These are phyloP conservation scores for Drosophila simulans DNA, from an alignment of 1,140 invertebrate species.

Conservation along the genomic window DNA sequence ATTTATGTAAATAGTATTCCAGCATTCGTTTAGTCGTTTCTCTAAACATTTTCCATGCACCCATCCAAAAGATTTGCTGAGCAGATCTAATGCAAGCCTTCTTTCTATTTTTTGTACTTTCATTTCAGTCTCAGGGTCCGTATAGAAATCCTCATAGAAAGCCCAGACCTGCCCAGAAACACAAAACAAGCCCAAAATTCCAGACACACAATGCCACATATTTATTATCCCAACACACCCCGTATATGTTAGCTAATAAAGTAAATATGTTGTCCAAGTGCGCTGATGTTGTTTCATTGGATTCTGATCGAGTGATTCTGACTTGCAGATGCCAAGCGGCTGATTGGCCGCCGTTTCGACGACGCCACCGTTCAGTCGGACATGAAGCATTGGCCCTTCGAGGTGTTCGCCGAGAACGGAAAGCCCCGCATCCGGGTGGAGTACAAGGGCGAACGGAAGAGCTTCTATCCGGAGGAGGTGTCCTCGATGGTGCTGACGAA, in stretches of 20 bases:
- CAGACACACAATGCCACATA: constrained; percentile 21
- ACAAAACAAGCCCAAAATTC: constrained; percentile 23
- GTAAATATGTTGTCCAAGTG: constrained; percentile 42
- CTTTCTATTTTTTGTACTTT: constrained; percentile 70
- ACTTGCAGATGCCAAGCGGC: constrained; percentile 95
- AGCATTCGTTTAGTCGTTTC: constrained; percentile 1
- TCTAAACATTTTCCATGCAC: constrained; percentile 3
- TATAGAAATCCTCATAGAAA: constrained; percentile 55
- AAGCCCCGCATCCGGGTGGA: constrained; percentile 95
- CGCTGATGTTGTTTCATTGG: constrained; percentile 36
- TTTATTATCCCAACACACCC: constrained; percentile 1
- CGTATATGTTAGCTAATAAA: constrained; percentile 54
- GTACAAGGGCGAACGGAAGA: constrained; percentile 95
- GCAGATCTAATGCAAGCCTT: constrained; percentile 59
- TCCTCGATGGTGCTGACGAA: constrained; percentile 96
- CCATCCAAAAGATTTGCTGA: constrained; percentile 21
- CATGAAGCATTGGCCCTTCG: constrained; percentile 99
- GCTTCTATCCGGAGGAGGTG: constrained; percentile 96
- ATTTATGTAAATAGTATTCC: not conserved
- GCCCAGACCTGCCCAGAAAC: constrained; percentile 45
- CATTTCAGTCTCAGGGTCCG: constrained; percentile 75
- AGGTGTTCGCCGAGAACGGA: constrained; percentile 91
- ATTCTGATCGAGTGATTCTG: constrained; percentile 46
- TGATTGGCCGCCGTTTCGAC: constrained; percentile 97
- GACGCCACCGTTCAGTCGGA: constrained; percentile 95